Evolutionary conservation across 2,888 invertebrate genomes (phyloP), one percentile per base, ranked within the genome.

Genomic region (Anarsia innoxiella): DNA sequence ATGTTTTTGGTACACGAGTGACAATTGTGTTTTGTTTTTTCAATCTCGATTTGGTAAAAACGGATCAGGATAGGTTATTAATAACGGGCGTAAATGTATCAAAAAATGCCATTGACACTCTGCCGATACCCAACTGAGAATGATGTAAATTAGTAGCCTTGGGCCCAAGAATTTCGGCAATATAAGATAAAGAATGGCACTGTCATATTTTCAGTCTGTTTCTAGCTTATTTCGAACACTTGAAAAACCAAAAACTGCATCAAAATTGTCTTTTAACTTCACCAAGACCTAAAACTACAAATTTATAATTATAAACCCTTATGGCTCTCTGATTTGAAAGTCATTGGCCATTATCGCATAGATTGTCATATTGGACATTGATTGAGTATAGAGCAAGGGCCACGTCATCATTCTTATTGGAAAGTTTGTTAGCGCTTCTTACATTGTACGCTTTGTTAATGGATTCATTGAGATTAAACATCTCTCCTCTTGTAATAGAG

Each of bases 281-380:
- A 35, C 6, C 56, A n/a, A 15, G 6, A 32, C 35, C 43, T 25
- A 31, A 42, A 28, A 51, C 55, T 50, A 53, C 50, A 39, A 52
- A 50, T 64, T 61, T 61, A 67, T 72, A 66, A 61, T 63, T 58
- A 53, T 53, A 56, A 51, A 53, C 49, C 60, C 56, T 53, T 44
- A 44, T 46, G 40, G 51, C 48, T 52, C 56, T 51, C 47, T 56
- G 58, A 63, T 61, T 56, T 62, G 57, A 69, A 60, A 66, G 67
- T 71, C 65, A 68, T 66, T 55, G 48, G 48, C 58, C 53, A 59
- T 60, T 57, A 53, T 46, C 52, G 48, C 49, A 44, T 45, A 13
- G 25, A 33, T 40, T 41, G 44, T 41, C 41, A 41, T 40, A 37
- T 41, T 19, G 31, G 39, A 40, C 42, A 36, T 36, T 43, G 42